Evolutionary conservation across 2,888 invertebrate species (phyloP), one percentile per base, ranked within the genome.

Genomic region (Himalopsyche japonica): DNA sequence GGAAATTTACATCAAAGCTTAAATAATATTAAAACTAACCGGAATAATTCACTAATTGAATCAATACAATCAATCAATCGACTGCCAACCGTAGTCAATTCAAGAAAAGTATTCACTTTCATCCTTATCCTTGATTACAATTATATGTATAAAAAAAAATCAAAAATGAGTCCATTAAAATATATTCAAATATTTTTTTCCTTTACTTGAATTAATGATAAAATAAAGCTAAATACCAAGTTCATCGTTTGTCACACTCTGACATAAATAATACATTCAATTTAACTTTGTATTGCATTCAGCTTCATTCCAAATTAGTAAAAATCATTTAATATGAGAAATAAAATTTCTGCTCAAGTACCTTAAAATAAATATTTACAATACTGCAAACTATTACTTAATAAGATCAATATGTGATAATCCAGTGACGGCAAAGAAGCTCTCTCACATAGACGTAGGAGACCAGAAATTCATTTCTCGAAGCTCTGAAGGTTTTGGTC

Each of bases 381-480:
- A 70, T 70, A 70, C 70, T 70, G 70, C 70, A 70, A 27, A 70
- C 70, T 70, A 70, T 70, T 30, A 70, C 0, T 70, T 30, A 70
- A 70, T 70, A 70, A 70, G 70, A 70, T 70, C 70, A 70, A 70
- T 70, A 30, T 70, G 70, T 70, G 27, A 70, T 57, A 27, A 70
- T 70, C 70, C 30, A 70, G 70, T 30, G 30, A 70, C 12, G 20
- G 70, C 12, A 15, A 27, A 43, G 43, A 43, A 70, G 70, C 70
- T 87, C 86, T 6, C 87, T 87, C 79, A 96, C 96, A 96, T 96
- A 0, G 96, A 96, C 10, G 96, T 96, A 0, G 96, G 96, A 7
- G 96, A 95, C 96, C 96, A 96, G 91, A 96, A 96, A 90, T 96
- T 96, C 95, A 96, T 95, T 90, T 96, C 96, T 77, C 96, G 90